A percentile compares a stretch with the other conserved stretches of the same genome.
Evolutionary conservation across 2,113 vertebrate species (phyloP).

Genomic region (Melanocharis versteri): DNA sequence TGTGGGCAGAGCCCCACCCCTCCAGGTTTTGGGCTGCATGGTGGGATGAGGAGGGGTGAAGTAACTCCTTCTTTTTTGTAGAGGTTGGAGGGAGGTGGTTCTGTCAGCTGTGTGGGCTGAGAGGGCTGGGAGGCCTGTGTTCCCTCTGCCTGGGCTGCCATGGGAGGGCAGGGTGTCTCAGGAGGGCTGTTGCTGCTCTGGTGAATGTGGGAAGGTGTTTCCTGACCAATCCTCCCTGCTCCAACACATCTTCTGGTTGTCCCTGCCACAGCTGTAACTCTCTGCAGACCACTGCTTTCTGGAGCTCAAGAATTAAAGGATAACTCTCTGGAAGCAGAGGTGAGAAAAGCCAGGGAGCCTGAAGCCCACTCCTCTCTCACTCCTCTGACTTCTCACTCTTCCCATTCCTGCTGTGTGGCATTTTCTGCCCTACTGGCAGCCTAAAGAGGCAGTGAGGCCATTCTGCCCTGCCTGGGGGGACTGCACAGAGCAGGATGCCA

Average conservation of each 20-base stretch:
- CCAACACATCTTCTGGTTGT: background rate
- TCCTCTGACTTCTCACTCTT: background rate
- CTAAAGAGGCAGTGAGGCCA: background rate
- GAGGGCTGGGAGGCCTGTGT: background rate
- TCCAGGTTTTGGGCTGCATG: background rate
- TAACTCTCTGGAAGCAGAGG: background rate
- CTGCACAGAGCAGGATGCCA: background rate
- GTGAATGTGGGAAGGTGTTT: background rate
- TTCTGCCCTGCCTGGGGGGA: background rate
- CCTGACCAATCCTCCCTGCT: background rate
- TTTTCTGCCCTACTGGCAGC: background rate
- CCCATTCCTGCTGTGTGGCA: accelerated
- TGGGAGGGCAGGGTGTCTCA: background rate
- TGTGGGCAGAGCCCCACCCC: background rate
- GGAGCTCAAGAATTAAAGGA: background rate
- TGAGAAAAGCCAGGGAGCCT: background rate
- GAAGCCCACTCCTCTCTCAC: background rate
- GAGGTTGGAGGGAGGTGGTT: background rate
- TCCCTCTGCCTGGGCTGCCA: background rate
- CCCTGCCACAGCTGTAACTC: background rate
- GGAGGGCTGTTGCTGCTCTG: background rate
- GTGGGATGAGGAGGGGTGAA: background rate
- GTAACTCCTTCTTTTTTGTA: background rate
- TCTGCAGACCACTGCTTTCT: background rate
- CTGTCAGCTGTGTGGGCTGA: background rate